Conservation (phyloP, 2,797 vertebrate genomes). For the Xenopus petersii region DNA sequence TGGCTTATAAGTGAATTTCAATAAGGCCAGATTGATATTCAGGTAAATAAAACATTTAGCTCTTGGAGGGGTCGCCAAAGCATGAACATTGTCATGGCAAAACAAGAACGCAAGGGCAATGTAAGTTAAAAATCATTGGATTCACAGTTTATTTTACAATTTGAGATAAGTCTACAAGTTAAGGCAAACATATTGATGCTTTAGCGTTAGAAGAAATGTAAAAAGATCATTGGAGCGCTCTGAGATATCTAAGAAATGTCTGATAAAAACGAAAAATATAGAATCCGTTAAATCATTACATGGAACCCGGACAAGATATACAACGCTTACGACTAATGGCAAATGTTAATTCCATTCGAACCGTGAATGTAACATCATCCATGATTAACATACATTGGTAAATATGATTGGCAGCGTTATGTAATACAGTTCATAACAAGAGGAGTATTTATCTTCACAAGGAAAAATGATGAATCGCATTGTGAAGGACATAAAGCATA, state of each 20-base stretch:
- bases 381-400: slow-evolving; percentile 65
- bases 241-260: slow-evolving; percentile 71
- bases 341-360: slow-evolving; percentile 68
- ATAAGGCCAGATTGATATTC: too few species aligned
- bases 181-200: slow-evolving; percentile 91
- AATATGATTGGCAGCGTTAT: slow-evolving; percentile 64
- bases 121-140: slow-evolving; percentile 65
- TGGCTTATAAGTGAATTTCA: too few species aligned
- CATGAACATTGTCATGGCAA: too few species aligned
- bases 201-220: slow-evolving; percentile 76
- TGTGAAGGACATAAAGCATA: slow-evolving; percentile 59
- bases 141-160: slow-evolving; percentile 78
- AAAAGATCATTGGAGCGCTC: slow-evolving; percentile 69
- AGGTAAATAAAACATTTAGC: too few species aligned
- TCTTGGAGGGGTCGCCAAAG: too few species aligned
- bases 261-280: slow-evolving; percentile 60
- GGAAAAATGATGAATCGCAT: slow-evolving; percentile 58
- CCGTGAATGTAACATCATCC: slow-evolving; percentile 61
- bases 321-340: slow-evolving; percentile 74
- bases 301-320: slow-evolving; percentile 74
- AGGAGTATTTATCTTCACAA: slow-evolving; percentile 65
- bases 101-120: slow-evolving; percentile 59
- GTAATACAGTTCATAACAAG: slow-evolving; percentile 63
- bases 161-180: slow-evolving; percentile 82
- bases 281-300: slow-evolving; percentile 65